Evolutionary conservation across 2,888 invertebrate genomes (phyloP).

Genomic region (Tridacna gigas): DNA sequence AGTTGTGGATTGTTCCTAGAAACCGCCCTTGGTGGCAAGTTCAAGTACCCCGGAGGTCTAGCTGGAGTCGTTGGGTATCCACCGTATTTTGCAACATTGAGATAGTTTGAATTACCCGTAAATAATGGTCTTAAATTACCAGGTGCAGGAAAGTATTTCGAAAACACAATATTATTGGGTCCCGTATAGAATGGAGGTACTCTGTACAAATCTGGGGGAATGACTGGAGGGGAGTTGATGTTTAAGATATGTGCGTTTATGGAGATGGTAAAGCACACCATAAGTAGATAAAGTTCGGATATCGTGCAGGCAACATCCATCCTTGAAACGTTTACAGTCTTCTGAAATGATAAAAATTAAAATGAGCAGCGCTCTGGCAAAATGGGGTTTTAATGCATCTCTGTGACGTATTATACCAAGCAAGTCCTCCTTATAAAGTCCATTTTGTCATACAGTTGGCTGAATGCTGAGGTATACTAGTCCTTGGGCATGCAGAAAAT

Average conservation of each 20-base stretch:
- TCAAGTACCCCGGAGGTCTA: background rate
- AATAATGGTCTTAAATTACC: background rate
- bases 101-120: background rate
- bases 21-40: background rate
- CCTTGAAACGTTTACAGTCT: background rate
- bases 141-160: background rate
- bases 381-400: too few relatives aligned
- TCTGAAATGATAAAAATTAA: background rate
- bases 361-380: background rate
- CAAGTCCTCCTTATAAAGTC: too few relatives aligned
- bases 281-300: background rate
- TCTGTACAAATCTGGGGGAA: background rate
- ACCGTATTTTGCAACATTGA: slow-evolving; percentile 11
- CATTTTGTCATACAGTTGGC: too few relatives aligned
- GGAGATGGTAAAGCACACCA: background rate
- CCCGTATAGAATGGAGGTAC: background rate
- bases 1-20: background rate
- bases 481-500: too few relatives aligned
- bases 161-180: background rate
- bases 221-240: background rate
- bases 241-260: background rate
- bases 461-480: too few relatives aligned
- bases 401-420: too few relatives aligned
- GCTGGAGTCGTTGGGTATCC: background rate
- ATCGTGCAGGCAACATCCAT: background rate